These are phyloP conservation scores for Corvus hawaiiensis DNA, from an alignment of 2,113 vertebrate genomes.

Conservation along the genomic window DNA sequence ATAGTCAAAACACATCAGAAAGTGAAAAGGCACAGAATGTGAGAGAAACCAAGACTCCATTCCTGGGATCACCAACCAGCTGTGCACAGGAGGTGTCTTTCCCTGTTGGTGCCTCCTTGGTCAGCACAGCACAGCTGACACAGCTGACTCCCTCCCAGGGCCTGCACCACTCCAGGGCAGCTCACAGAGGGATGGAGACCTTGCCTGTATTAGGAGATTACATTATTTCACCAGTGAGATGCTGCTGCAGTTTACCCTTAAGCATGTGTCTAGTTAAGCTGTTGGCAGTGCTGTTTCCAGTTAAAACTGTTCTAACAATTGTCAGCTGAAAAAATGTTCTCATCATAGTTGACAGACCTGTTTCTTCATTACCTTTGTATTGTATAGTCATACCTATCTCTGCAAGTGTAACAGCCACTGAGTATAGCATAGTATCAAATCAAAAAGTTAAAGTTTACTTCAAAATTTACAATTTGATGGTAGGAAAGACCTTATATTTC, in stretches of 20 bases:
- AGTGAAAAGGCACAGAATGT: not conserved
- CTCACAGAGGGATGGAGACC: not conserved
- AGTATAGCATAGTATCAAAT: not conserved
- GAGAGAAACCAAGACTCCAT: not conserved
- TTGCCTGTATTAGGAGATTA: not conserved
- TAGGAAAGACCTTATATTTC: not conserved
- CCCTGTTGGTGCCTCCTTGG: not conserved
- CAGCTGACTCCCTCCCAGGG: not conserved
- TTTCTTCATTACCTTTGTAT: not conserved
- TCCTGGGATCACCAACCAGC: accelerated
- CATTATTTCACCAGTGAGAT: not conserved
- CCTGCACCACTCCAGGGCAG: not conserved
- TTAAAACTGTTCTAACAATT: not conserved
- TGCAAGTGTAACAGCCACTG: not conserved
- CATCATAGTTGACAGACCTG: accelerated
- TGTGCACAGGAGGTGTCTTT: not conserved
- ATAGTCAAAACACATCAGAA: not conserved
- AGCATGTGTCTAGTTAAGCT: not conserved
- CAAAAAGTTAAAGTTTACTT: not conserved
- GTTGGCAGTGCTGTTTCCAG: not conserved
- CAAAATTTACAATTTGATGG: not conserved
- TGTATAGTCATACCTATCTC: not conserved
- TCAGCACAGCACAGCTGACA: not conserved
- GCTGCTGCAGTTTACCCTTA: not conserved
- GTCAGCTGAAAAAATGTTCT: not conserved